Conservation (phyloP, 2,888 invertebrate species). For the Unio pictorum region DNA sequence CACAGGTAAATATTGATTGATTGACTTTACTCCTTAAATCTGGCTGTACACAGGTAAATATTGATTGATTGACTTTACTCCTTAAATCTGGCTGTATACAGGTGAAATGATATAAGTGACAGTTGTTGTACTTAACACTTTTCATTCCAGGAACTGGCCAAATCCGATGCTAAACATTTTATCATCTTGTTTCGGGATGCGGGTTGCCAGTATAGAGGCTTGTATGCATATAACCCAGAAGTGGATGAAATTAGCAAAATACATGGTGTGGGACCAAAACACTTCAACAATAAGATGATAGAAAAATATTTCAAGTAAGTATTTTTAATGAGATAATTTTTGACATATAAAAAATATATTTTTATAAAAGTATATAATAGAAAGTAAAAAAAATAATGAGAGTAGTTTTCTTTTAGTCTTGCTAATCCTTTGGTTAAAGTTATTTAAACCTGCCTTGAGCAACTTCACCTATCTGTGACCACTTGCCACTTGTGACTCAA, state of each 20-base stretch:
- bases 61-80: too few relatives aligned
- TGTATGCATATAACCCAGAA: constrained; percentile 97
- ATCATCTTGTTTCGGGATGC: constrained; percentile 97
- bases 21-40: too few relatives aligned
- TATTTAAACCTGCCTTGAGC: too few relatives aligned
- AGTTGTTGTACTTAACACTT: neutral
- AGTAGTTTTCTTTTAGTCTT: too few relatives aligned
- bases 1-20: too few relatives aligned
- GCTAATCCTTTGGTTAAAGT: too few relatives aligned
- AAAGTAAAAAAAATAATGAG: neutral
- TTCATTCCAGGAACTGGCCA: constrained; percentile 81
- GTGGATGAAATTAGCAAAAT: constrained; percentile 91
- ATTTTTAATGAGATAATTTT: neutral
- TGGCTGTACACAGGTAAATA: too few relatives aligned
- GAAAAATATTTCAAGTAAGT: constrained; percentile 99
- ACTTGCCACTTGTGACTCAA: too few relatives aligned
- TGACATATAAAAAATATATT: neutral
- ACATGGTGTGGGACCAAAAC: constrained; percentile 95
- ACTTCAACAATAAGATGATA: constrained; percentile 97
- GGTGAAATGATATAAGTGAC: too few relatives aligned
- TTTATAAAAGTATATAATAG: neutral
- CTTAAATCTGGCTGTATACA: too few relatives aligned
- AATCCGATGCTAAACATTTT: constrained; percentile 98
- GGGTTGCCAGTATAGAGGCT: constrained; percentile 96
- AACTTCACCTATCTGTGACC: too few relatives aligned